phyloP scores from a whole-genome alignment of 2,888 invertebrate species.

The Dichetophora obliterata region DNA sequence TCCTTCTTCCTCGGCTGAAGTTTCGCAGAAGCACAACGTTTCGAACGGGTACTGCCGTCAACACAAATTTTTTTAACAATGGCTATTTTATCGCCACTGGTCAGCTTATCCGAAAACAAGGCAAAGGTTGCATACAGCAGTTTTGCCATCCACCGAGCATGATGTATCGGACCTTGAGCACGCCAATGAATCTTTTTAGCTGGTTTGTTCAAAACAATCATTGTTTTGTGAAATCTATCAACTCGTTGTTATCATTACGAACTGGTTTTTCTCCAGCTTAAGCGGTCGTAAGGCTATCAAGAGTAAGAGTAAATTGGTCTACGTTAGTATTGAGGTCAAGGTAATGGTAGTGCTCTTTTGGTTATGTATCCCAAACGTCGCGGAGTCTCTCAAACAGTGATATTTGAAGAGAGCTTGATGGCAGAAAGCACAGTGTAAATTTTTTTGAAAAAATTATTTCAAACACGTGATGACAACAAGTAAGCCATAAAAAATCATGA shows the following conservation, averaged over 20 bases:
- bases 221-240: slow-evolving; percentile 20
- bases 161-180: too few species aligned
- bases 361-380: slow-evolving; percentile 31
- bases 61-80: background rate
- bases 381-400: slow-evolving; percentile 25
- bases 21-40: background rate
- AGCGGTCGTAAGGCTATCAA: background rate
- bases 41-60: background rate
- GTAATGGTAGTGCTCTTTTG: slow-evolving; percentile 34
- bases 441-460: too few species aligned
- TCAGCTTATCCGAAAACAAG: slow-evolving; percentile 33
- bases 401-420: too few species aligned
- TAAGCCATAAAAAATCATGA: too few species aligned
- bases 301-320: too few species aligned
- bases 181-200: too few species aligned
- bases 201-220: slow-evolving; percentile 32
- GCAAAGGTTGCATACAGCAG: slow-evolving; percentile 24
- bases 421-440: too few species aligned
- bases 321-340: slow-evolving; percentile 26
- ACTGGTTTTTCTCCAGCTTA: slow-evolving; percentile 24
- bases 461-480: too few species aligned
- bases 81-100: slow-evolving; percentile 25
- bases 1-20: background rate
- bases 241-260: slow-evolving; percentile 11
- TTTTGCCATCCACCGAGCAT: too few species aligned